These are phyloP conservation scores for Linhomoeus sp. DNA, from an alignment of 2,888 invertebrate genomes.

Conservation along the genomic window DNA sequence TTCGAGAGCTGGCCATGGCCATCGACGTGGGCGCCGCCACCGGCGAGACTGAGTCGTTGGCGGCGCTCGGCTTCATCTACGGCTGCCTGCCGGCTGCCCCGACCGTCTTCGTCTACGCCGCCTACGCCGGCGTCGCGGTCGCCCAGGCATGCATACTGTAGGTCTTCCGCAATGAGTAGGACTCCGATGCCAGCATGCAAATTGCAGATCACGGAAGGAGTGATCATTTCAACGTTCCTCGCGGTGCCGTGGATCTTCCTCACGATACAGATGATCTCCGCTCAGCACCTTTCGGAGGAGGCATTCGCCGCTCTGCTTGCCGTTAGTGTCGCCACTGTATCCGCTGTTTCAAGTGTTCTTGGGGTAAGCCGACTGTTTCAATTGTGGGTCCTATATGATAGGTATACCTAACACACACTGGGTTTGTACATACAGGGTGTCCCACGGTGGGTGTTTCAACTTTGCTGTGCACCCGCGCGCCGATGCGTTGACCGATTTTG, in stretches of 20 bases:
- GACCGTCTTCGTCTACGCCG: conserved; percentile 81
- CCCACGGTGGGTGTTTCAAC: too few species aligned
- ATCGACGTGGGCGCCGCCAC: conserved; percentile 41
- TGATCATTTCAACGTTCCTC: conserved; percentile 81
- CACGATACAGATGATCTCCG: conserved; percentile 71
- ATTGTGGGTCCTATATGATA: too few species aligned
- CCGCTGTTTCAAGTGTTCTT: too few species aligned
- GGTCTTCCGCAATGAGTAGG: too few species aligned
- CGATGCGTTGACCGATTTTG: too few species aligned
- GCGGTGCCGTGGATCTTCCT: conserved; percentile 87
- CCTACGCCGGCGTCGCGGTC: conserved; percentile 60
- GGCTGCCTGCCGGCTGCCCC: conserved; percentile 89
- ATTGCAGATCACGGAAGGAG: conserved; percentile 77
- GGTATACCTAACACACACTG: too few species aligned
- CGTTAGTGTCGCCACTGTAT: too few species aligned
- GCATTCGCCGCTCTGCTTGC: too few species aligned
- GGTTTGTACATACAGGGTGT: too few species aligned
- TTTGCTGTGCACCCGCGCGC: too few species aligned
- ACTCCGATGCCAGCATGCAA: too few species aligned
- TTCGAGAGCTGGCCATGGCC: conserved; percentile 56
- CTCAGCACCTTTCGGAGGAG: conserved; percentile 4
- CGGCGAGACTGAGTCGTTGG: conserved; percentile 56
- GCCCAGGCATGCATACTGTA: conserved; percentile 47
- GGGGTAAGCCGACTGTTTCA: too few species aligned
- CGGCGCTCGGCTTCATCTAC: conserved; percentile 80